A percentile compares a stretch with the other conserved stretches of the same genome.
Evolutionary conservation across 2,888 invertebrate genomes (phyloP).

Genomic region (Ennomos erosarius): DNA sequence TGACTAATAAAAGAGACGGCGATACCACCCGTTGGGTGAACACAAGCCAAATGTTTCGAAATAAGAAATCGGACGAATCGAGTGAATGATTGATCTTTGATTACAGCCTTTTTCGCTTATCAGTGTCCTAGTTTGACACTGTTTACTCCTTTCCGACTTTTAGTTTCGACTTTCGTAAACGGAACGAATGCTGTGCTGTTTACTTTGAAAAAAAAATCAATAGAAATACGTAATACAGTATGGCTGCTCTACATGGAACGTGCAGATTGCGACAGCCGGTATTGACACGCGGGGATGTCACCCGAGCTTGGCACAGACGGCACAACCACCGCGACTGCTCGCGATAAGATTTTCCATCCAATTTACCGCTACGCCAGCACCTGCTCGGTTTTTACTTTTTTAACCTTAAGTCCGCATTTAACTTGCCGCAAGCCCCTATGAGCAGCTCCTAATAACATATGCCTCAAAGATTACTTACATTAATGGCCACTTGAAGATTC

Average conservation of each 20-base stretch:
- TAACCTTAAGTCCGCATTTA: constrained; percentile 60
- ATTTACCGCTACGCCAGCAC: constrained; percentile 59
- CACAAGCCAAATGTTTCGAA: constrained; percentile 36
- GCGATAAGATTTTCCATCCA: constrained; percentile 66
- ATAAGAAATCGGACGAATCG: constrained; percentile 40
- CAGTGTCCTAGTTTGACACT: constrained; percentile 32
- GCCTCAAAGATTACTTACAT: constrained; percentile 63
- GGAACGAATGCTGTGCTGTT: constrained; percentile 2
- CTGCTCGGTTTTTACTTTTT: constrained; percentile 64
- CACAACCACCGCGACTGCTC: constrained; percentile 29
- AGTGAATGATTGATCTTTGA: constrained; percentile 43
- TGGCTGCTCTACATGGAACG: constrained; percentile 10
- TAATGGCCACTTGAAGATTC: constrained; percentile 54
- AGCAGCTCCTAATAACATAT: constrained; percentile 60
- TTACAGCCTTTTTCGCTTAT: constrained; percentile 40
- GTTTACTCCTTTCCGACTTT: constrained; percentile 9
- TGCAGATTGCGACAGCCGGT: constrained; percentile 50
- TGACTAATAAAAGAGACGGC: constrained; percentile 35
- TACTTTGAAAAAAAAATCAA: background rate
- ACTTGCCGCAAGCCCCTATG: constrained; percentile 61
- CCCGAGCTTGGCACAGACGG: constrained; percentile 49
- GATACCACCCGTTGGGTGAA: constrained; percentile 28
- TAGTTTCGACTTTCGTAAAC: constrained; percentile 5
- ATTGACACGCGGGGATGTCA: constrained; percentile 67
- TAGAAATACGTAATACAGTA: background rate